Evolutionary conservation across 2,113 vertebrate species (phyloP), one percentile per base, ranked within the genome.

Genomic region (Halcyon senegalensis): DNA sequence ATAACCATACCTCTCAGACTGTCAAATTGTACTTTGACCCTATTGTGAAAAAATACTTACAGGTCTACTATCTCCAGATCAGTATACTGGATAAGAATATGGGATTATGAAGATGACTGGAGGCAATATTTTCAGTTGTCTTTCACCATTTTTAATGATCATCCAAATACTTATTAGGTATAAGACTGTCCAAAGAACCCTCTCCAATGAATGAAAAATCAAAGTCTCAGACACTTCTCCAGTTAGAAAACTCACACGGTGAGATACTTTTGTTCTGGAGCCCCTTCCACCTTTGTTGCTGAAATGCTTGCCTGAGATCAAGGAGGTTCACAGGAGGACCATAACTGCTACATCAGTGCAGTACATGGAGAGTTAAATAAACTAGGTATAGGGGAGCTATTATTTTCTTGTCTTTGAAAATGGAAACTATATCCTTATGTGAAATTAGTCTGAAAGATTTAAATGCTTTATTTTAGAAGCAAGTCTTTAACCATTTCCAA

Each of bases 401-500:
- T 83, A 19, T 73, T 31, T 4, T 31, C 56, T 64, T 84, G 25
- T 69, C 21, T 81, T 81, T 91, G 43, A 62, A 84, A 72, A 43
- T 33, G 33, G 33, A 50, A 87, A 35, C 44, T 51, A 3, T 58
- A 48, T 88, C n/a, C 39, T 59, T 70, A 55, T 23, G 20, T 50
- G 33, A 78, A 69, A 77, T 87, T 74, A 37, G 14, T 87, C 64
- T 84, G 55, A 39, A 94, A 28, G 11, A 59, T 70, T 74, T 62
- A 80, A 55, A 74, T 84, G 13, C 20, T 73, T 69, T 77, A 30
- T 88, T 92, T 89, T 81, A 84, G 79, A 81, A 94, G 60, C 24
- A 74, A 81, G 11, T 55, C 51, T 50, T 90, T 90, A 93, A 90
- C 73, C 51, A 67, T 93, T 88, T 94, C 9, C 51, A 89, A 87